These are phyloP conservation scores for Drosophila nannoptera DNA, from an alignment of 1,140 invertebrate species.

Conservation along the genomic window DNA sequence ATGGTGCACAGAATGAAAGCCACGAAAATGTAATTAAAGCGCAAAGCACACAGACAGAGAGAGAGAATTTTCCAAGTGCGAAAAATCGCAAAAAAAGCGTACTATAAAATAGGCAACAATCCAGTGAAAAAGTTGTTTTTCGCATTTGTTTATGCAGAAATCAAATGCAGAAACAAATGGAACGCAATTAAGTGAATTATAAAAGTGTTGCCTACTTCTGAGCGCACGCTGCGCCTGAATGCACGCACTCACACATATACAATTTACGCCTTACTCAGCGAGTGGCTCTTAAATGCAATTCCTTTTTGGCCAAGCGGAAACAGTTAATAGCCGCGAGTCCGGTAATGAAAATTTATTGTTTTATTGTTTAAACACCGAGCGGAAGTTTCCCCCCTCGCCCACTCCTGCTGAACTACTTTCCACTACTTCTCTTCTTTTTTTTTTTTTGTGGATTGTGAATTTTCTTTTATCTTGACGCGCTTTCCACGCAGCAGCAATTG, in stretches of 20 bases:
- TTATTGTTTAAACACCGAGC: constrained; percentile 69
- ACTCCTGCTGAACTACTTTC: neutral
- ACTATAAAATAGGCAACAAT: constrained; percentile 29
- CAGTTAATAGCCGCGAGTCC: constrained; percentile 68
- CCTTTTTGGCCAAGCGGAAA: constrained; percentile 55
- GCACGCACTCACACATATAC: neutral
- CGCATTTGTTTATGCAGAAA: constrained; percentile 41
- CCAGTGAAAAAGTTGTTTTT: constrained; percentile 30
- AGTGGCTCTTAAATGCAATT: constrained; percentile 47
- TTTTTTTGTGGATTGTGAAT: constrained; percentile 30
- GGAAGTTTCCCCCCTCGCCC: neutral
- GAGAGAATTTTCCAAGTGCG: constrained; percentile 8
- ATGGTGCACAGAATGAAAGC: constrained; percentile 63
- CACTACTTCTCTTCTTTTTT: neutral
- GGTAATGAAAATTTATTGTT: constrained; percentile 77
- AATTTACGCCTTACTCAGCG: constrained; percentile 48
- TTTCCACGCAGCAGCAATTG: constrained; percentile 31
- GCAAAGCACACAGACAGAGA: constrained; percentile 37
- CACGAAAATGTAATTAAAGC: constrained; percentile 76
- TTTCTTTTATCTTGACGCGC: constrained; percentile 34
- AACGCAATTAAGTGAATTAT: constrained; percentile 12
- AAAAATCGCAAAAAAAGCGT: neutral
- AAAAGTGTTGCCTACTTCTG: constrained; percentile 50
- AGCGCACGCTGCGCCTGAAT: constrained; percentile 55
- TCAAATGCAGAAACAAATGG: constrained; percentile 45